Base-by-base conservation (phyloP, 2,113 vertebrate species). In the Notarius quadriscutis region DNA sequence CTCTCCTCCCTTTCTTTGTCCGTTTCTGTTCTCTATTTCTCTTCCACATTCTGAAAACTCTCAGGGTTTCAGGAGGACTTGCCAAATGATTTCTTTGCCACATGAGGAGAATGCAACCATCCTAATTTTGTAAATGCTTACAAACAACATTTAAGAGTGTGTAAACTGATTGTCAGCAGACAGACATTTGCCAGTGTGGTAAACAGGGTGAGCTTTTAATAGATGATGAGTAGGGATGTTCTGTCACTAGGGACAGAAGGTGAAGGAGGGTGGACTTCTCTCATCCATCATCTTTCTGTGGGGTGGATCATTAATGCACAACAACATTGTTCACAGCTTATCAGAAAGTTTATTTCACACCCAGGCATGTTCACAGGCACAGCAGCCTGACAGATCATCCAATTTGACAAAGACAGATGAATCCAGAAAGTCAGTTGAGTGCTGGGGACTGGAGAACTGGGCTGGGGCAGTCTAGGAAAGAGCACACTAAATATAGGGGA, bases 251-350 rank as follows among this genome's bases (percentile, higher is more conserved):
- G 27, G 74, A 48, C 11, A 65, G 74, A 80, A 67, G 83, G 58
- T 72, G 41, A 65, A 69, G 81, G 30, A 50, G 63, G 17, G 22
- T 58, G 75, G 48, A 60, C 55, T 4, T 30, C 30, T 74, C 90
- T 92, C 86, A 82, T 91, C 84, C 88, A 82, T 88, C 78, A 72
- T 87, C 88, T 92, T 93, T 91, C 89, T 89, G 84, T 63, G 80
- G 14, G 20, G 83, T 12, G 89, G 91, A 93, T 94, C 93, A 91
- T 94, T 94, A 93, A 92, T 87, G n/a, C 92, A 92, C 91, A 92
- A 93, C 91, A 53, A 94, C 92, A 94, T 94, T 95, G 94, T 95
- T 95, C 93, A 90, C 93, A 91, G 93, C 94, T 95, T 95, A 95
- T 95, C 94, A 91, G 93, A 94, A 94, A 92, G 91, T 93, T 95